Evolutionary conservation across 2,888 invertebrate genomes (phyloP).

Genomic region (Dioctria linearis): DNA sequence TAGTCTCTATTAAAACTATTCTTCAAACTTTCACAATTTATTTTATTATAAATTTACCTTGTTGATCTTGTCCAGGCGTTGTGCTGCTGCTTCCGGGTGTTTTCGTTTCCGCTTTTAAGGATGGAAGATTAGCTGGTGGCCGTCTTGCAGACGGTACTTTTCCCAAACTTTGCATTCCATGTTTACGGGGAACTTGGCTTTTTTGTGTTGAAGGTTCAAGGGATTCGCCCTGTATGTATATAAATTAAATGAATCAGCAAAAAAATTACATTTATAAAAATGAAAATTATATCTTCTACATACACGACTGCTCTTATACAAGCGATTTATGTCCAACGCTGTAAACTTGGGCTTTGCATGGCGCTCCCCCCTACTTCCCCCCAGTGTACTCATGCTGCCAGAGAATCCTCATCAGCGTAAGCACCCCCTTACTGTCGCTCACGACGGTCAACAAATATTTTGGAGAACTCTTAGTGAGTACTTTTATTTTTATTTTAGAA

Average conservation of each 20-base stretch:
- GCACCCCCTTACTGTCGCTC: slow-evolving; percentile 67
- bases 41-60: slow-evolving; percentile 49
- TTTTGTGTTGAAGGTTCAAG: slow-evolving; percentile 91
- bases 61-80: slow-evolving; percentile 56
- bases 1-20: not conserved
- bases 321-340: slow-evolving; percentile 97
- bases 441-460: slow-evolving; percentile 58
- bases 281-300: slow-evolving; percentile 68
- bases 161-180: slow-evolving; percentile 99
- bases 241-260: slow-evolving; percentile 48
- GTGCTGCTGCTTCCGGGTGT: slow-evolving; percentile 67
- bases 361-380: slow-evolving; percentile 73
- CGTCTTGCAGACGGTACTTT: slow-evolving; percentile 98
- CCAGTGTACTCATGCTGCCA: slow-evolving; percentile 73
- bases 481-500: not conserved
- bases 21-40: not conserved
- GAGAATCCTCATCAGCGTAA: slow-evolving; percentile 73
- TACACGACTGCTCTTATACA: slow-evolving; percentile 90
- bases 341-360: slow-evolving; percentile 92
- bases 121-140: slow-evolving; percentile 98
- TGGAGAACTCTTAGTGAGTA: not conserved
- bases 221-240: slow-evolving; percentile 80
- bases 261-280: slow-evolving; percentile 1
- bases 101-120: slow-evolving; percentile 93
- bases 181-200: slow-evolving; percentile 93